Conservation (phyloP, 2,888 invertebrate genomes). For the Phoenoteleia sp. region DNA sequence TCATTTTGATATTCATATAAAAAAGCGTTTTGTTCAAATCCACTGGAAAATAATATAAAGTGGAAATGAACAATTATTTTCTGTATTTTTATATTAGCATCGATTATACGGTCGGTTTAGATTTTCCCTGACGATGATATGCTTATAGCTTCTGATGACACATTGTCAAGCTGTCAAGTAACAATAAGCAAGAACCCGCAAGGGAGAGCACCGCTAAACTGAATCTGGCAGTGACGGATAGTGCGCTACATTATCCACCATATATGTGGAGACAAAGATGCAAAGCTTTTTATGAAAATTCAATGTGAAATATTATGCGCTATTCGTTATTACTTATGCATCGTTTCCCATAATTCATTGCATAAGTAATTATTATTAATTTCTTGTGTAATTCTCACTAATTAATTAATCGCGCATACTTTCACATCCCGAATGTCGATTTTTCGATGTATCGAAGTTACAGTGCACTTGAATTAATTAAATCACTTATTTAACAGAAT, state of each 20-base stretch:
- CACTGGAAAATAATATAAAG: background rate
- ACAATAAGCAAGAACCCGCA: slow-evolving; percentile 66
- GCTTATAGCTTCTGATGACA: slow-evolving; percentile 65
- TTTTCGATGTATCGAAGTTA: too few relatives aligned
- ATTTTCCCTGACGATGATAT: slow-evolving; percentile 59
- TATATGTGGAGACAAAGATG: slow-evolving; percentile 57
- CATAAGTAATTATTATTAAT: too few relatives aligned
- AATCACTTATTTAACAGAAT: too few relatives aligned
- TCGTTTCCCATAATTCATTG: background rate
- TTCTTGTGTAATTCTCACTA: too few relatives aligned
- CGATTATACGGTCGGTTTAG: slow-evolving; percentile 42
- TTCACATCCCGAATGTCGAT: too few relatives aligned
- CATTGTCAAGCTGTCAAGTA: slow-evolving; percentile 71
- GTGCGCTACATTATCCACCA: slow-evolving; percentile 60
- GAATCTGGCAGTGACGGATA: slow-evolving; percentile 72
- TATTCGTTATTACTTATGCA: background rate
- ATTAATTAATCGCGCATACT: too few relatives aligned
- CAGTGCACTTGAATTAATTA: too few relatives aligned
- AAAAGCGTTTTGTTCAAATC: too few relatives aligned
- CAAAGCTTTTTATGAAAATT: slow-evolving; percentile 57
- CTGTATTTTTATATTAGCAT: slow-evolving; percentile 40
- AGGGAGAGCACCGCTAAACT: slow-evolving; percentile 65
- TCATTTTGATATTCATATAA: too few relatives aligned
- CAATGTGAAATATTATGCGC: slow-evolving; percentile 1
- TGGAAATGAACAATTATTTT: background rate